Evolutionary conservation across 2,113 vertebrate genomes (phyloP), one percentile per base, ranked within the genome.

Genomic region (Amphilophus citrinellus): DNA sequence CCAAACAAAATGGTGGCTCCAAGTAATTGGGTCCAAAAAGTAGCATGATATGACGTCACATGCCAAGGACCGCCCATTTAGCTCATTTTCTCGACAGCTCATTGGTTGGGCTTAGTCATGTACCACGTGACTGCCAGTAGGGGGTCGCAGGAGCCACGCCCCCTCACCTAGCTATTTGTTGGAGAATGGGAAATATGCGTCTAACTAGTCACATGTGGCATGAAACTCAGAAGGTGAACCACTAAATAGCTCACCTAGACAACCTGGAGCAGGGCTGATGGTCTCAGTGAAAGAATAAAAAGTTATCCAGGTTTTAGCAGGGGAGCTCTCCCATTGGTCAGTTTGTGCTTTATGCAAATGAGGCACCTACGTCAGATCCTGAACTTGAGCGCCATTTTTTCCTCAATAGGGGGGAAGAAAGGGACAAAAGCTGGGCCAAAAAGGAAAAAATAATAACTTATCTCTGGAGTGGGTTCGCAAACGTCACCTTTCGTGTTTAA

Each of bases 371-470:
- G 95, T 96, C 95, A 96, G 87, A 95, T 96, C 96, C 96, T 95
- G 92, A 91, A 95, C 87, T 93, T 93, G 79, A 91, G 93, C 95
- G 96, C 96, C 96, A 96, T 96, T 95, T 94, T 93, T 88, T 91
- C 87, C 83, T 88, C 89, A 89, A 88, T 73, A 78, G 88, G 77
- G 88, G 82, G 88, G 83, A 93, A 93, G 90, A 94, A 94, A 92
- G 92, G 84, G 90, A 92, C 90, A 92, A 95, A 95, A 94, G 92
- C 90, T 47, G n/a, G 18, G 82, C 30, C 57, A 84, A 86, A 80
- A 84, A 71, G 20, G 5, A 30, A 53, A 15, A 71, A 68, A 32
- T 50, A 32, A 85, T 76, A 91, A 93, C 85, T 89, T 78, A 22
- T 32, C 56, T 73, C 1, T 2, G 53, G 79, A 75, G 37, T 59